A percentile compares a stretch with the other conserved stretches of the same genome.
Evolutionary conservation across 2,888 invertebrate species (phyloP).

Genomic region (Parochlus steinenii): DNA sequence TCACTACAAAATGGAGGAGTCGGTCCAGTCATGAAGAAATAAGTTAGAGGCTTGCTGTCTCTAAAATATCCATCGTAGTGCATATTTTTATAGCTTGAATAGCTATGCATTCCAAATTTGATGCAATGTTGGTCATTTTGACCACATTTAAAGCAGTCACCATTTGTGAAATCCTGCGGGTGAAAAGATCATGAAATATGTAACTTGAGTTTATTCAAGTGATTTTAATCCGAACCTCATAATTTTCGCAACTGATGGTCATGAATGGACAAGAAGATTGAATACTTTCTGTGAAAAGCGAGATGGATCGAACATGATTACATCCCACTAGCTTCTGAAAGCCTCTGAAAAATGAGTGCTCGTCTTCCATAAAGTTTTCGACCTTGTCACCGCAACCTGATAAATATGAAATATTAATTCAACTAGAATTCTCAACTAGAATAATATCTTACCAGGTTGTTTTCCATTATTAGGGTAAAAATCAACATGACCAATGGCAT

Average conservation of each 20-base stretch:
- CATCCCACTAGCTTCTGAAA: constrained; percentile 47
- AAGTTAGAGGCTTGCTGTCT: constrained; percentile 35
- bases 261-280: constrained; percentile 58
- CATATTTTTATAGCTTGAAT: constrained; percentile 35
- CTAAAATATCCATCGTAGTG: constrained; percentile 31
- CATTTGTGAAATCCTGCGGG: constrained; percentile 45
- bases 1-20: constrained; percentile 62
- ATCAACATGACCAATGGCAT: constrained; percentile 74
- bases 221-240: constrained; percentile 48
- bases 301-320: constrained; percentile 72
- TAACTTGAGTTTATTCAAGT: not conserved
- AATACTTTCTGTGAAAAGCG: constrained; percentile 71
- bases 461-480: constrained; percentile 84
- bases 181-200: constrained; percentile 7
- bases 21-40: constrained; percentile 57
- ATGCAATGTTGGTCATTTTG: constrained; percentile 46
- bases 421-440: not conserved
- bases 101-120: constrained; percentile 49
- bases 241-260: constrained; percentile 62
- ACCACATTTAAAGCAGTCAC: constrained; percentile 53
- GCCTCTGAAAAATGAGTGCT: constrained; percentile 44
- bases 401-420: too few relatives aligned
- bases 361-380: constrained; percentile 44
- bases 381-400: constrained; percentile 39
- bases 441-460: constrained; percentile 42